These are phyloP conservation scores for Drosophila kanapiae DNA, from an alignment of 1,140 invertebrate species.

Conservation along the genomic window DNA sequence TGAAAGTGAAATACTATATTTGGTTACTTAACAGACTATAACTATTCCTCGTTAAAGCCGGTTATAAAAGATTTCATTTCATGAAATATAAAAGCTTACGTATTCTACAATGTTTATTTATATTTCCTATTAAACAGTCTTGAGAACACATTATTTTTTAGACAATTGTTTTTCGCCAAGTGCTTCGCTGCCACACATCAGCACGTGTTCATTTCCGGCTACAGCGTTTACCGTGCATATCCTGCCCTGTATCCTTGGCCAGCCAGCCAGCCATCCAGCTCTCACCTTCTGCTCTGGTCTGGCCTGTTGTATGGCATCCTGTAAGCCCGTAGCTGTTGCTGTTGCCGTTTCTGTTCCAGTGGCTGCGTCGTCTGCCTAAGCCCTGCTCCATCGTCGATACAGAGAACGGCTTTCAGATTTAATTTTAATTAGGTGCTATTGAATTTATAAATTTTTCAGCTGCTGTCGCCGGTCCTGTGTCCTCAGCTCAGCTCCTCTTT, in stretches of 20 bases:
- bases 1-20: too few relatives aligned
- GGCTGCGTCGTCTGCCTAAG: conserved; percentile 51
- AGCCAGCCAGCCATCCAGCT: conserved; percentile 1
- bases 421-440: conserved; percentile 84
- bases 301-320: conserved; percentile 15
- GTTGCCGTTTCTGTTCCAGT: conserved; percentile 10
- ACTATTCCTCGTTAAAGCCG: too few relatives aligned
- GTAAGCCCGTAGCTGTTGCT: conserved; percentile 14
- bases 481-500: background rate
- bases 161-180: conserved; percentile 4
- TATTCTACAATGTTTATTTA: background rate
- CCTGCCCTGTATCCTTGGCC: conserved; percentile 64
- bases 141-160: background rate
- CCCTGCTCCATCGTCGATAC: conserved; percentile 67
- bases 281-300: conserved; percentile 26
- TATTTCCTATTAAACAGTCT: background rate
- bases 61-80: too few relatives aligned
- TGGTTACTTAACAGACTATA: too few relatives aligned
- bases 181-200: conserved; percentile 34
- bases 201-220: conserved; percentile 81
- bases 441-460: conserved; percentile 83
- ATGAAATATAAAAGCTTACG: too few relatives aligned
- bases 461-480: conserved; percentile 55
- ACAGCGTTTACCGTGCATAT: conserved; percentile 79
- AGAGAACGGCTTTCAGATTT: conserved; percentile 75